phyloP scores from a whole-genome alignment of 2,888 invertebrate species.

The Hirtodrosophila cameraria region DNA sequence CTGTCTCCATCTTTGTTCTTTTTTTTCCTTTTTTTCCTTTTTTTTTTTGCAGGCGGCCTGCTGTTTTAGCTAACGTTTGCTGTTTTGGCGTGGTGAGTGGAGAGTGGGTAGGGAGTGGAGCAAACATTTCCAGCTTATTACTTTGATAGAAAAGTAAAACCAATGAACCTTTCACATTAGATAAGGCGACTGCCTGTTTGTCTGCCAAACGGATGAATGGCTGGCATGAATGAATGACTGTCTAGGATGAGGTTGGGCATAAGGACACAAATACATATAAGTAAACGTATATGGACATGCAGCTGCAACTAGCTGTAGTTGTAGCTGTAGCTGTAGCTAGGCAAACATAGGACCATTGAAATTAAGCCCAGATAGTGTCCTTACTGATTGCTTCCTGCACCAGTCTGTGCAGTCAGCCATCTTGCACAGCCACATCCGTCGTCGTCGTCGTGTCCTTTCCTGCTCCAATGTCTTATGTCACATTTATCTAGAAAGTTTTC shows the following conservation, averaged over 20 bases:
- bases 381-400: conserved; percentile 82
- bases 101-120: conserved; percentile 9
- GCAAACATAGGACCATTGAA: conserved; percentile 68
- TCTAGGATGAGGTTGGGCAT: conserved; percentile 16
- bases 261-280: background rate
- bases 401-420: conserved; percentile 31
- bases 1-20: conserved; percentile 5
- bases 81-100: conserved; percentile 28
- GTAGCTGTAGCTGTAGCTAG: conserved; percentile 21
- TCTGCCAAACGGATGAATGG: conserved; percentile 62
- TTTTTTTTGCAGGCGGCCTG: conserved; percentile 3
- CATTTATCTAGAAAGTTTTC: conserved; percentile 80
- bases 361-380: conserved; percentile 76
- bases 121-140: conserved; percentile 80
- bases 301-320: conserved; percentile 1
- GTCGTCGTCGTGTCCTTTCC: conserved; percentile 59
- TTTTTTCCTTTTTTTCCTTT: conserved; percentile 8
- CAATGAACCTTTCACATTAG: conserved; percentile 80
- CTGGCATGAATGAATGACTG: conserved; percentile 48
- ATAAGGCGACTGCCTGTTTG: conserved; percentile 71
- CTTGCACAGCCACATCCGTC: conserved; percentile 67
- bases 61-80: conserved; percentile 53
- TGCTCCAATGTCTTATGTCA: conserved; percentile 78
- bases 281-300: background rate
- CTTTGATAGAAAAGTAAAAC: conserved; percentile 79